Percentiles rank a stretch among this genome's conserved stretches.
phyloP scores from a whole-genome alignment of 1,140 invertebrate genomes.

The Danaus plexippus region DNA sequence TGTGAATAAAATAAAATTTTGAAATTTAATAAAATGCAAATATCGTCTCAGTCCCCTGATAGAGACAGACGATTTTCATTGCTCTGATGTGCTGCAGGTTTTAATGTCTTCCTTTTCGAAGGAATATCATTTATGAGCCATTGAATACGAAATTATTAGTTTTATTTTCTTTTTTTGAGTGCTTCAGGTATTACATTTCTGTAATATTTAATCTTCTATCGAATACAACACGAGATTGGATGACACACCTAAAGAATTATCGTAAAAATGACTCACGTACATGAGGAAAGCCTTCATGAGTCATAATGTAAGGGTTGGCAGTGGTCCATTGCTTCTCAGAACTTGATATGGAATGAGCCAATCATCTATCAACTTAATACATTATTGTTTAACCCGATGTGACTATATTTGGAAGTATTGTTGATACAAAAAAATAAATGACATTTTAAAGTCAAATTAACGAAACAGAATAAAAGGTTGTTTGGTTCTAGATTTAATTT shows the following conservation, averaged over 20 bases:
- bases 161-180: too few species aligned
- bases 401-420: background rate
- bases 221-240: too few species aligned
- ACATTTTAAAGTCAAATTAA: too few species aligned
- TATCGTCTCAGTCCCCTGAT: constrained; percentile 23
- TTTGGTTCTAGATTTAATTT: too few species aligned
- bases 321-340: constrained; percentile 24
- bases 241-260: too few species aligned
- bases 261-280: constrained; percentile 12
- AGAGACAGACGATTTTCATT: constrained; percentile 14
- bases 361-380: constrained; percentile 13
- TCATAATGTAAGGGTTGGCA: constrained; percentile 24
- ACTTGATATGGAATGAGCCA: constrained; percentile 15
- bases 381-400: background rate
- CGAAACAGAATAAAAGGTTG: too few species aligned
- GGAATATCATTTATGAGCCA: too few species aligned
- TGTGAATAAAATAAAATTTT: constrained; percentile 27
- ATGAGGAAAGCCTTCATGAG: constrained; percentile 20
- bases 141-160: too few species aligned
- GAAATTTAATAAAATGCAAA: constrained; percentile 36
- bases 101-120: background rate
- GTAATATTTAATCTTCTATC: too few species aligned
- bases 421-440: background rate
- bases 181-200: too few species aligned
- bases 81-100: constrained; percentile 7